Base-by-base conservation (phyloP, 2,113 vertebrate species). In the Atlantisia rogersi region DNA sequence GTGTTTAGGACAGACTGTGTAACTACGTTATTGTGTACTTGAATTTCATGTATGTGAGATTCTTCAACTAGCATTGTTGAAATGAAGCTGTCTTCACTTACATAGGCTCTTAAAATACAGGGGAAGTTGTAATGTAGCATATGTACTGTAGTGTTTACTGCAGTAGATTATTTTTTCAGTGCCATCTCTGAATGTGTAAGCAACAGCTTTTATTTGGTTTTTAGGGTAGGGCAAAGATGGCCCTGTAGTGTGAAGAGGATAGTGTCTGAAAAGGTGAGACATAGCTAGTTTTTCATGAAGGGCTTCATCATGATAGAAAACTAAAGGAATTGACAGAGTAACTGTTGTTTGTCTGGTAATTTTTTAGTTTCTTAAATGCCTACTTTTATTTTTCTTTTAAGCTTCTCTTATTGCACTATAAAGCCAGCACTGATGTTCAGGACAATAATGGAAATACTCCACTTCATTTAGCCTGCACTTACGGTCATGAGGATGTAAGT, bases 331-430 rank as follows among this genome's bases (percentile, higher is more conserved):
- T 44, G 69, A 31, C 62, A 74, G 40, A 50, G 25, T 53, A 86
- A 56, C 24, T 89, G n/a, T 58, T 82, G 60, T 71, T 90, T 90
- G 29, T 19, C 10, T 40, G 44, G 80, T 10, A 19, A 59, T 79
- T 59, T 88, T 97, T 88, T 58, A 75, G 48, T 63, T 42, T 31
- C 28, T 96, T 91, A 96, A 31, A 65, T 39, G 22, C 80, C 48
- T 85, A 28, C 79, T 78, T 75, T 14, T 55, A 24, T 94, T 89
- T 95, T 89, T 81, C 52, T 82, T 44, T 75, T 11, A 55, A 99
- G 99, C 98, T 99, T 95, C 98, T 99, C 82, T 98, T 99, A 70
- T 86, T 99, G 96, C 99, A 99, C 96, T 99, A 99, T 97, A 99
- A 99, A 87, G 99, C 99, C 69, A 98, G 97, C 78, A 53, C 98